These are phyloP conservation scores for Hemistola chrysoprasaria DNA, from an alignment of 2,888 invertebrate species.

Conservation along the genomic window DNA sequence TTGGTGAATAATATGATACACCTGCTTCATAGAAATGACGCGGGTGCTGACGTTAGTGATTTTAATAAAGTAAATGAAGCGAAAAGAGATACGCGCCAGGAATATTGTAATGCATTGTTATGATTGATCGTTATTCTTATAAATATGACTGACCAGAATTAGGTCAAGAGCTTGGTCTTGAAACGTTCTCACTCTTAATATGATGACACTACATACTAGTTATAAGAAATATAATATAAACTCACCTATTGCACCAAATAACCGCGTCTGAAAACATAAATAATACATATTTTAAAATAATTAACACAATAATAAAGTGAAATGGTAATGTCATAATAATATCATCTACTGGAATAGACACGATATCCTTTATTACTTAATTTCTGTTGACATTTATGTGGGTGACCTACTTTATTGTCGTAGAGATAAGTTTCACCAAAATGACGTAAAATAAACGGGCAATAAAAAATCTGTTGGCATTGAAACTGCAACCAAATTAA, in stretches of 20 bases:
- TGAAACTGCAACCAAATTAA: slow-evolving; percentile 28
- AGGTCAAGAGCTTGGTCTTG: slow-evolving; percentile 71
- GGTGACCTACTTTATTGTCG: too few relatives aligned
- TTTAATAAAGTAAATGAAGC: slow-evolving; percentile 48
- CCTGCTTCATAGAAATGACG: slow-evolving; percentile 39
- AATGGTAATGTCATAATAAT: too few relatives aligned
- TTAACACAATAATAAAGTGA: too few relatives aligned
- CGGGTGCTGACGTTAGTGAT: slow-evolving; percentile 39
- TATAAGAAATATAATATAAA: too few relatives aligned
- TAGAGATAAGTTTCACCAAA: too few relatives aligned
- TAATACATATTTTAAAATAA: too few relatives aligned
- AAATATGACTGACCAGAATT: slow-evolving; percentile 60
- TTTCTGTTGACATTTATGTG: too few relatives aligned
- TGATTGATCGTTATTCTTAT: slow-evolving; percentile 69
- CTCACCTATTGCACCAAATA: not conserved
- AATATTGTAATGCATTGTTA: slow-evolving; percentile 46
- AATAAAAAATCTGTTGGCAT: slow-evolving; percentile 1
- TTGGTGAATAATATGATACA: slow-evolving; percentile 20
- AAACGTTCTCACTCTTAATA: slow-evolving; percentile 63
- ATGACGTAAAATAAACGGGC: too few relatives aligned
- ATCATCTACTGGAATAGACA: too few relatives aligned
- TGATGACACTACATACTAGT: slow-evolving; percentile 54
- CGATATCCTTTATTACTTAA: too few relatives aligned
- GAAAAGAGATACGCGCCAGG: slow-evolving; percentile 39
- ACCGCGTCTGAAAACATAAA: too few relatives aligned